Percentiles rank a stretch among this genome's conserved stretches.
Evolutionary conservation across 1,140 invertebrate species (phyloP).

Genomic region (Aporrectodea caliginosa): DNA sequence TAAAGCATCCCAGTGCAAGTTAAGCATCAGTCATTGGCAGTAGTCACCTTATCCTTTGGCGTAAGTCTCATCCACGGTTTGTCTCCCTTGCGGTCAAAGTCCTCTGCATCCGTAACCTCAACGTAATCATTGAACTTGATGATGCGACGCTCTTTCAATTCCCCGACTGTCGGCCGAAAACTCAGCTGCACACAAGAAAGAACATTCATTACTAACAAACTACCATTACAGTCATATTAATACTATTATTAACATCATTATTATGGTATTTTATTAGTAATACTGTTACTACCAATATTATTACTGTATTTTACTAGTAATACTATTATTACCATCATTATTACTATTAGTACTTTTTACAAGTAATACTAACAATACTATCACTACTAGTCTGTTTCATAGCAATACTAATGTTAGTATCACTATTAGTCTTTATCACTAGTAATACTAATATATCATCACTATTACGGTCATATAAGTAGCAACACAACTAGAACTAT

Average conservation of each 20-base stretch:
- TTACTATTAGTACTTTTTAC: background rate
- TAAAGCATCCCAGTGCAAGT: no score
- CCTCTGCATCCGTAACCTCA: constrained; percentile 94
- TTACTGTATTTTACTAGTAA: background rate
- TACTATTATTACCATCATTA: no score
- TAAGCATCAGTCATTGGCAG: no score
- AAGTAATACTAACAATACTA: background rate
- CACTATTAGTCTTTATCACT: no score
- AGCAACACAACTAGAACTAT: no score
- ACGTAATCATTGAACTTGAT: constrained; percentile 99
- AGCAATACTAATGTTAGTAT: background rate
- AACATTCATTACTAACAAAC: no score
- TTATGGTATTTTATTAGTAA: background rate
- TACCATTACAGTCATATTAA: no score
- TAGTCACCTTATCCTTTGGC: constrained; percentile 93
- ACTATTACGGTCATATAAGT: no score
- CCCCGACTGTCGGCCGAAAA: constrained; percentile 97
- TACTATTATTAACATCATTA: background rate
- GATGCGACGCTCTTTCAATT: constrained; percentile 98
- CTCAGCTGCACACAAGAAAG: no score
- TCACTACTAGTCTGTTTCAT: background rate
- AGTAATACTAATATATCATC: no score
- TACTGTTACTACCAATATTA: background rate
- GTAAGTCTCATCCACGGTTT: constrained; percentile 99
- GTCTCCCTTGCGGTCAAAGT: constrained; percentile 91